These are phyloP conservation scores for Trichopoda pennipes DNA, from an alignment of 2,888 invertebrate species.

Conservation along the genomic window DNA sequence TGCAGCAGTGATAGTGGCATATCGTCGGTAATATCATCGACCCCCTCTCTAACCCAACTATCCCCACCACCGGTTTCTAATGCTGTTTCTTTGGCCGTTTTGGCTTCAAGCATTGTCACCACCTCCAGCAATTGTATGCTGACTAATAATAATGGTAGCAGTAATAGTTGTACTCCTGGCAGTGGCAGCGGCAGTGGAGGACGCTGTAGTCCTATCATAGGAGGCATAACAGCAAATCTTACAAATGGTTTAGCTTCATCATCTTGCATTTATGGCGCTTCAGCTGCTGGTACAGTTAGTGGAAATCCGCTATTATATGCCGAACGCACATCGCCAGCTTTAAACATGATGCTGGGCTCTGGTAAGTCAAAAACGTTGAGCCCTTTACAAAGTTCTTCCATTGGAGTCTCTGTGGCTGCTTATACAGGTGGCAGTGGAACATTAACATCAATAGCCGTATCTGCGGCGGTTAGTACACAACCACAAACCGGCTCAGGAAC, in stretches of 20 bases:
- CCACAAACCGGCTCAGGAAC: slow-evolving; percentile 68
- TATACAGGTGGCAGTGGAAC: slow-evolving; percentile 49
- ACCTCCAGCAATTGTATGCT: slow-evolving; percentile 52
- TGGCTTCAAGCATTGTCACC: slow-evolving; percentile 62
- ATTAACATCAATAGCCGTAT: slow-evolving; percentile 45
- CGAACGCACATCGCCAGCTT: slow-evolving; percentile 76
- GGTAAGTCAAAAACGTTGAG: slow-evolving; percentile 74
- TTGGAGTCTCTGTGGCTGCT: slow-evolving; percentile 66
- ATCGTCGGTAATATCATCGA: slow-evolving; percentile 72
- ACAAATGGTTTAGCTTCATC: slow-evolving; percentile 69
- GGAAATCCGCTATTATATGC: slow-evolving; percentile 58
- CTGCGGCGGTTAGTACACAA: slow-evolving; percentile 47
- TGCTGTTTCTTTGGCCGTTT: slow-evolving; percentile 58
- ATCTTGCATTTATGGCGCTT: slow-evolving; percentile 64
- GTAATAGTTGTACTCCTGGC: slow-evolving; percentile 66
- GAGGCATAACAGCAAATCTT: slow-evolving; percentile 67
- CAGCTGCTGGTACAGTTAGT: slow-evolving; percentile 59
- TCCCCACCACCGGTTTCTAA: slow-evolving; percentile 74
- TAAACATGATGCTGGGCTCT: slow-evolving; percentile 73
- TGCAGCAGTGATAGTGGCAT: slow-evolving; percentile 78
- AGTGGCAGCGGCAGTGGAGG: slow-evolving; percentile 69
- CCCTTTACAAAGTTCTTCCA: slow-evolving; percentile 72
- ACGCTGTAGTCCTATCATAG: slow-evolving; percentile 70
- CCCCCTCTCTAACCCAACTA: slow-evolving; percentile 75
- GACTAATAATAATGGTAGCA: slow-evolving; percentile 70